Evolutionary conservation across 2,888 invertebrate genomes (phyloP).

Genomic region (Rotaria socialis): DNA sequence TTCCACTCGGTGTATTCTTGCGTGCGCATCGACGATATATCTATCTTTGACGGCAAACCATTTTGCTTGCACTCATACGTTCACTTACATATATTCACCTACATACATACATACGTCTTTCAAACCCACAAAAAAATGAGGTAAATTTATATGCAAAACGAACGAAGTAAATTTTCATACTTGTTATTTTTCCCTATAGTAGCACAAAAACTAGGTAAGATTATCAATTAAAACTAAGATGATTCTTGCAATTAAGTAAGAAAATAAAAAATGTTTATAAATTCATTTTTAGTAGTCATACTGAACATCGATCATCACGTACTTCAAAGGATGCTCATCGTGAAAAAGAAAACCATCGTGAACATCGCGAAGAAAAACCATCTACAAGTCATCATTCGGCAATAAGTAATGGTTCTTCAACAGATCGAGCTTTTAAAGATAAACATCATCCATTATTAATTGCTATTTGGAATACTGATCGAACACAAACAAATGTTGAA

Average conservation of each 20-base stretch:
- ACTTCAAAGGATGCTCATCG: not conserved
- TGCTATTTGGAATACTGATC: constrained; percentile 46
- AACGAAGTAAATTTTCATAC: not conserved
- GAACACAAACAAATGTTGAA: constrained; percentile 39
- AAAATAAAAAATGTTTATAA: no score
- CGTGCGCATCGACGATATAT: not conserved
- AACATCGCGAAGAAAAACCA: not conserved
- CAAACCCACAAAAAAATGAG: constrained; percentile 10
- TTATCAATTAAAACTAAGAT: not conserved
- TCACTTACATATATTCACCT: not conserved
- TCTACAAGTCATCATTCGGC: not conserved
- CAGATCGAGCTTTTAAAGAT: constrained; percentile 46
- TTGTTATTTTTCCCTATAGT: not conserved
- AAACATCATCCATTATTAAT: constrained; percentile 46
- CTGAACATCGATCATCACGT: constrained; percentile 17
- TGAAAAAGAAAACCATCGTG: not conserved
- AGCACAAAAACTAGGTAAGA: constrained; percentile 1
- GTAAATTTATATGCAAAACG: not conserved
- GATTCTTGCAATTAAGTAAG: not conserved
- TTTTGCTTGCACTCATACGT: not conserved
- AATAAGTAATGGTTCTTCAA: not conserved
- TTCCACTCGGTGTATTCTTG: not conserved
- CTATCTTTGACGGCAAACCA: not conserved
- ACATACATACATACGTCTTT: not conserved
- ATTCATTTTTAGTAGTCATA: not conserved